Base-by-base conservation (phyloP, 2,888 invertebrate genomes). In the Morpho helenor region DNA sequence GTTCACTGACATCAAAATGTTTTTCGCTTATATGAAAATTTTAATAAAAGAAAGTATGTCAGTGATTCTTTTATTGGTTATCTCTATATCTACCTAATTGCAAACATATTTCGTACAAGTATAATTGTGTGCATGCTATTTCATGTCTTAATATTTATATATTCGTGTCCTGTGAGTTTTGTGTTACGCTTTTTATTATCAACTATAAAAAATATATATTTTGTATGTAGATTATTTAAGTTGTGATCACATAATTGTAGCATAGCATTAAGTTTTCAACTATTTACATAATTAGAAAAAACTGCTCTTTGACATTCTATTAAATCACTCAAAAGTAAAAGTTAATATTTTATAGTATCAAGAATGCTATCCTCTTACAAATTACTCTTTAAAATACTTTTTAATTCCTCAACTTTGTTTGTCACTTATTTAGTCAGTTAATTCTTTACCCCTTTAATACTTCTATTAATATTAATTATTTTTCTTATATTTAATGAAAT, bases 101-200 rank as follows among this genome's bases (percentile, higher is more conserved):
- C 70, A 62, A 56, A 62, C 58, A 59, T 66, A 70, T 73, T 57
- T 55, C 62, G 65, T 66, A 60, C 63, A 51, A 51, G 48, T 56
- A 66, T 62, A 76, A 60, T 56, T 65, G 65, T 78, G 76, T 82
- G 76, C 80, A 76, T 80, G 80, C 74, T 72, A 61, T 76, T 68
- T 70, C 66, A 68, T 71, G 53, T 48, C 31, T 3, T 31, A 31
- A 31, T 60, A 48, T 76, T 77, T 76, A 72, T 75, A 69, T 75
- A 73, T 57, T 80, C 92, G 91, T 93, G 93, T 92, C 93, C 93
- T 93, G 93, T 92, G 92, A 88, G 74, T 76, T 74, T 85, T 88
- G 87, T 92, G 92, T 91, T 92, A 85, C 84, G 91, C 92, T 93
- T 93, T 81, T 84, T 87, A 85, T 82, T 60, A 57, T 47, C 57